These are phyloP conservation scores for Pharmacophagus antenor DNA, from an alignment of 2,888 invertebrate genomes.

Conservation along the genomic window DNA sequence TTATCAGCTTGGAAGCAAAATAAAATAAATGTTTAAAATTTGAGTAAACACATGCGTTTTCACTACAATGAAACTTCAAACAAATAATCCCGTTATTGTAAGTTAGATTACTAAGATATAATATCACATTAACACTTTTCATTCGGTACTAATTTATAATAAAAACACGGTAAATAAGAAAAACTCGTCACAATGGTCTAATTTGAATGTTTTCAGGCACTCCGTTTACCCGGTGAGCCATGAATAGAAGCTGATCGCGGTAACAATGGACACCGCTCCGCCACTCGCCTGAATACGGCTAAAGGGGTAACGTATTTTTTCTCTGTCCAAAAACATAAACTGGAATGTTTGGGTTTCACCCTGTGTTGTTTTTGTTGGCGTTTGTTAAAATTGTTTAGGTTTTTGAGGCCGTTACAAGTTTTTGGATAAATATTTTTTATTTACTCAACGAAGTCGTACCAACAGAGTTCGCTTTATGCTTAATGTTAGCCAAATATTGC, in stretches of 20 bases:
- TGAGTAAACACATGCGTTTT: too few relatives aligned
- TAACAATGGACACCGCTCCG: slow-evolving; percentile 54
- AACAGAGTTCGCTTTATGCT: slow-evolving; percentile 13
- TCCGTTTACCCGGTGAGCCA: slow-evolving; percentile 56
- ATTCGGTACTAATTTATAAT: slow-evolving; percentile 42
- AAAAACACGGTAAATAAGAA: slow-evolving; percentile 52
- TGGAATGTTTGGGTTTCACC: slow-evolving; percentile 63
- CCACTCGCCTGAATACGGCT: slow-evolving; percentile 53
- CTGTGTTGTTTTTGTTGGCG: slow-evolving; percentile 62
- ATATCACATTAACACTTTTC: neutral
- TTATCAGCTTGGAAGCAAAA: too few relatives aligned
- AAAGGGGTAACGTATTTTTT: slow-evolving; percentile 50
- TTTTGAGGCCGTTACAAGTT: slow-evolving; percentile 25
- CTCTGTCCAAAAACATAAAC: slow-evolving; percentile 61
- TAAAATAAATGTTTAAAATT: too few relatives aligned
- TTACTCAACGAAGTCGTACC: slow-evolving; percentile 13
- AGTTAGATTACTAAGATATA: too few relatives aligned
- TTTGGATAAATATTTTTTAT: slow-evolving; percentile 29
- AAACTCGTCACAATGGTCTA: slow-evolving; percentile 69
- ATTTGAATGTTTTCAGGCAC: slow-evolving; percentile 71
- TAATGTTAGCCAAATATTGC: neutral
- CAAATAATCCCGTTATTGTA: too few relatives aligned
- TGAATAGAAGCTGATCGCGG: slow-evolving; percentile 63
- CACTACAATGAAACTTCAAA: too few relatives aligned
- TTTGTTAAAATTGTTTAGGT: slow-evolving; percentile 50